Conservation (phyloP, 1,140 invertebrate genomes). For the Pararge aegeria region DNA sequence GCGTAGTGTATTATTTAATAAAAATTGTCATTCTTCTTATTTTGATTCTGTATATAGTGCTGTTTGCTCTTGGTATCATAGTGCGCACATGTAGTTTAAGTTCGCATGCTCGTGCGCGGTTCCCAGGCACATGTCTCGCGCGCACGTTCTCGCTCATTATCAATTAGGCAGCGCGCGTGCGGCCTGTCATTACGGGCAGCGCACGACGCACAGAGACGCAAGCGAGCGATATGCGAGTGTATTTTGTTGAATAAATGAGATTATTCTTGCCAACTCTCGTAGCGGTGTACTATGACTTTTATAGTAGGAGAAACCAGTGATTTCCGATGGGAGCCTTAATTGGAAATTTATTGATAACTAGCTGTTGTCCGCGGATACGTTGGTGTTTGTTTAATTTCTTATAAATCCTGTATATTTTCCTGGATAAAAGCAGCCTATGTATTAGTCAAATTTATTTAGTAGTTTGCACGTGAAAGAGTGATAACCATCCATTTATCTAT, state of each 20-base stretch:
- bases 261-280: too few relatives aligned
- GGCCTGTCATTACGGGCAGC: constrained; percentile 59
- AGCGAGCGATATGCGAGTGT: neutral
- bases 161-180: constrained; percentile 72
- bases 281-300: too few relatives aligned
- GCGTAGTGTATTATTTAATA: neutral
- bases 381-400: too few relatives aligned
- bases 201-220: constrained; percentile 20
- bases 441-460: too few relatives aligned
- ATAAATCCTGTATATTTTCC: too few relatives aligned
- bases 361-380: too few relatives aligned
- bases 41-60: neutral
- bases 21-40: neutral
- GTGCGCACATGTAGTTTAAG: constrained; percentile 17
- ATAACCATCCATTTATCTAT: too few relatives aligned
- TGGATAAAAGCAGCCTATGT: too few relatives aligned
- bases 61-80: neutral
- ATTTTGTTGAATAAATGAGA: neutral
- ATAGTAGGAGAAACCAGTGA: neutral
- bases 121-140: constrained; percentile 54
- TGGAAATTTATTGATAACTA: too few relatives aligned
- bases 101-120: constrained; percentile 37
- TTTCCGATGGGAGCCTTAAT: too few relatives aligned
- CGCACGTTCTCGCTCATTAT: constrained; percentile 68
- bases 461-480: too few relatives aligned